phyloP scores from a whole-genome alignment of 2,797 vertebrate species.

The Ispidina lecontei region DNA sequence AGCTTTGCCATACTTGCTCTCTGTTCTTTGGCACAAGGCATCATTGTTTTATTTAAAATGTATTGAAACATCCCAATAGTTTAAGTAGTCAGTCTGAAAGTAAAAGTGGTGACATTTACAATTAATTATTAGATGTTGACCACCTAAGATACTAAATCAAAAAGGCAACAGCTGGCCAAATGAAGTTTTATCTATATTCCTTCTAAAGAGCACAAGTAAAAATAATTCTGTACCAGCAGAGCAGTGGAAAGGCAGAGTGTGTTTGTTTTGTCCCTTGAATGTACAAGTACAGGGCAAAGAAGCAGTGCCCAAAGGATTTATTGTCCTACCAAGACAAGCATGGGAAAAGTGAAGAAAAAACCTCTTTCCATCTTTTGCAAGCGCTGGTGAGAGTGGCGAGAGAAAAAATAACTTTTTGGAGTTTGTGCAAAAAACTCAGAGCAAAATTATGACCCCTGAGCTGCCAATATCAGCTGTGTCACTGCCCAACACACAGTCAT shows the following conservation, averaged over 20 bases:
- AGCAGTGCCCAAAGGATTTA: not conserved
- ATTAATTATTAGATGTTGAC: not conserved
- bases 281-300: not conserved
- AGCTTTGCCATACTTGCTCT: not conserved
- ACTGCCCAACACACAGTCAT: not conserved
- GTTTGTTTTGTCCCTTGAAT: not conserved
- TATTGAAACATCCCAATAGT: not conserved
- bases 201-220: not conserved
- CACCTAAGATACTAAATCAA: slow-evolving; percentile 4
- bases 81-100: not conserved
- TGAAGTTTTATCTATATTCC: not conserved
- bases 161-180: not conserved
- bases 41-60: not conserved
- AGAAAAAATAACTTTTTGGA: not conserved
- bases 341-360: not conserved
- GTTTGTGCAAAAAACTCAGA: not conserved
- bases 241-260: not conserved
- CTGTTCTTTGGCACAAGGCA: not conserved
- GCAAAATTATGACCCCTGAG: not conserved
- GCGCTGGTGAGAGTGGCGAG: not conserved
- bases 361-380: not conserved
- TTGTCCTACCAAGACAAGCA: not conserved
- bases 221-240: not conserved
- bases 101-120: not conserved
- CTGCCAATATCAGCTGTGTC: not conserved